These are phyloP conservation scores for Atethmia centrago DNA, from an alignment of 2,888 invertebrate species.

Conservation along the genomic window DNA sequence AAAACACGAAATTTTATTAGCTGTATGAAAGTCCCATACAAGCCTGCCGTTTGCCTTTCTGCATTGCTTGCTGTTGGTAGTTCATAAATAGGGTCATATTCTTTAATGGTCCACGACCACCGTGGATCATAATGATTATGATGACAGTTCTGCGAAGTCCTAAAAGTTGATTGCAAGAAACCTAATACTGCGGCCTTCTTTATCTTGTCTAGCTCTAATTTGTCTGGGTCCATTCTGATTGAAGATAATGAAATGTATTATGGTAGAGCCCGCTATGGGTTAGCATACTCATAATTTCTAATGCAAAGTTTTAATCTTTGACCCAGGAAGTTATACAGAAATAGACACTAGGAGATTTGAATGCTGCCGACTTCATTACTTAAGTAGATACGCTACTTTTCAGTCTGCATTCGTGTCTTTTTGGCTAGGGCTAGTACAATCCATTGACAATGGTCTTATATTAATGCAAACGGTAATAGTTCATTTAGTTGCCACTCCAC, in stretches of 20 bases:
- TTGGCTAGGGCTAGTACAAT: background rate
- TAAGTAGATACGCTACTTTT: background rate
- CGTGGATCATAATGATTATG: background rate
- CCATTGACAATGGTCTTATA: background rate
- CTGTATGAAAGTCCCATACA: no score
- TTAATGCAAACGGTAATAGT: background rate
- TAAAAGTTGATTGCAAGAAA: constrained; percentile 36
- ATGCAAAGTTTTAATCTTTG: constrained; percentile 23
- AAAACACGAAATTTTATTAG: no score
- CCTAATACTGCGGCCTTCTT: constrained; percentile 39
- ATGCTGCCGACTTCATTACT: background rate
- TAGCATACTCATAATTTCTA: constrained; percentile 40
- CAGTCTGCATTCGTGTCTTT: background rate
- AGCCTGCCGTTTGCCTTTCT: no score
- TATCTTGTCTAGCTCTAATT: constrained; percentile 33
- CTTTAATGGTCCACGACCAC: constrained; percentile 1
- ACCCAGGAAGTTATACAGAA: constrained; percentile 25
- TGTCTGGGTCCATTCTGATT: constrained; percentile 26
- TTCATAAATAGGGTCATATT: background rate
- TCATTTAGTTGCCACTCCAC: background rate
- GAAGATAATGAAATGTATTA: constrained; percentile 45
- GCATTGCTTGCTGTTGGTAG: background rate
- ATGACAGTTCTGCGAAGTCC: constrained; percentile 22
- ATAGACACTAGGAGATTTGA: constrained; percentile 11
- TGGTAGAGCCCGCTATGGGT: constrained; percentile 21